phyloP scores from a whole-genome alignment of 2,888 invertebrate genomes.

The Arrhopalites spinosus region DNA sequence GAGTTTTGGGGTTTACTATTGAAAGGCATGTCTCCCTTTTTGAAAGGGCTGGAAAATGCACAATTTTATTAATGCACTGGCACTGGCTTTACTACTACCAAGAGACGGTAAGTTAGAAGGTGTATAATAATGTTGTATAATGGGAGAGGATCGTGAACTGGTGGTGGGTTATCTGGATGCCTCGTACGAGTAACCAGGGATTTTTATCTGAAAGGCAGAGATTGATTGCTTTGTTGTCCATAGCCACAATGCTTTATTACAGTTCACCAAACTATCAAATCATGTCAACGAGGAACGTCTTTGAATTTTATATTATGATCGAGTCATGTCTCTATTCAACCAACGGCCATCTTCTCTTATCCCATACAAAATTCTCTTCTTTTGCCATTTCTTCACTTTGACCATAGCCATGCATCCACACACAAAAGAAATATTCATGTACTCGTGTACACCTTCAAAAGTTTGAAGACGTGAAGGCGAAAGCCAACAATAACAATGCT shows the following conservation, averaged over 20 bases:
- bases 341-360: not conserved
- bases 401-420: not conserved
- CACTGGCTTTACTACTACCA: too few relatives aligned
- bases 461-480: too few relatives aligned
- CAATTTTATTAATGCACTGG: too few relatives aligned
- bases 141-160: not conserved
- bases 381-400: not conserved
- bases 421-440: not conserved
- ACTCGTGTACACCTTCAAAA: too few relatives aligned
- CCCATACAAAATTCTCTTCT: not conserved
- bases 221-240: slow-evolving; percentile 17
- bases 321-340: not conserved
- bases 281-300: slow-evolving; percentile 18
- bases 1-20: too few relatives aligned
- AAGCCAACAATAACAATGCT: too few relatives aligned
- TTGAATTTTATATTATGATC: too few relatives aligned
- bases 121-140: not conserved
- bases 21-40: not conserved
- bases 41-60: too few relatives aligned
- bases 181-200: not conserved
- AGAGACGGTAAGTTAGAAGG: not conserved
- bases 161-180: not conserved
- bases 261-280: slow-evolving; percentile 25
- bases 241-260: slow-evolving; percentile 15
- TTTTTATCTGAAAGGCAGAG: slow-evolving; percentile 26